Evolutionary conservation across 2,888 invertebrate genomes (phyloP), one percentile per base, ranked within the genome.

Genomic region (Lasiommata megera): DNA sequence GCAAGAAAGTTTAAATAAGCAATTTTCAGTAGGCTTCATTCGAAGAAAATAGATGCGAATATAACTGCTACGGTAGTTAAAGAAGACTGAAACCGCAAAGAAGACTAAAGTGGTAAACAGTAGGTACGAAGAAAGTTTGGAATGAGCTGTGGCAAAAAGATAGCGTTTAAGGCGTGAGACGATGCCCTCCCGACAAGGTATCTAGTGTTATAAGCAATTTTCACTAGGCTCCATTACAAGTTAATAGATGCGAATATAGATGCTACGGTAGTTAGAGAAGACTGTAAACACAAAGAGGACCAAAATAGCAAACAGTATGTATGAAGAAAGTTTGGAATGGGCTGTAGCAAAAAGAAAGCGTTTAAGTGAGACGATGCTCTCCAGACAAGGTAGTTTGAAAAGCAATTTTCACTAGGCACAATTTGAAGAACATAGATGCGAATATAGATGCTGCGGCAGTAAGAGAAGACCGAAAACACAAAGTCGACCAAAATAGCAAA

Each of bases 171-270:
- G 61, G 38, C 53, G 58, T 58, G 54, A 47, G 55, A 61, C 58
- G 51, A 58, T 60, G 63, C 52, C 53, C 46, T 43, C 41, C 40
- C 17, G 51, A 53, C 56, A 67, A 66, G 65, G 67, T 5, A 23
- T 3, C 3, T 69, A 71, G 84, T 86, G 87, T 80, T 72, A 68
- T 72, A 82, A 87, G 87, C 84, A 88, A 88, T 84, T 3, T 12
- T 6, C 2, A n/a, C n/a, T n/a, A 7, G 23, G 23, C 23, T 23
- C 5, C 3, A 23, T 3, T 23, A 23, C 23, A 3, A 23, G 23
- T n/a, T n/a, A n/a, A n/a, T n/a, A 23, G 23, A 23, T 23, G 23
- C 5, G 5, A 5, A 23, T 3, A 23, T 23, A 23, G 23, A 5
- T 41, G 12, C n/a, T 28, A 44, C n/a, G 0, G 6, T 11, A 16